Evolutionary conservation across 1,140 invertebrate species (phyloP).

Genomic region (Limonius californicus): DNA sequence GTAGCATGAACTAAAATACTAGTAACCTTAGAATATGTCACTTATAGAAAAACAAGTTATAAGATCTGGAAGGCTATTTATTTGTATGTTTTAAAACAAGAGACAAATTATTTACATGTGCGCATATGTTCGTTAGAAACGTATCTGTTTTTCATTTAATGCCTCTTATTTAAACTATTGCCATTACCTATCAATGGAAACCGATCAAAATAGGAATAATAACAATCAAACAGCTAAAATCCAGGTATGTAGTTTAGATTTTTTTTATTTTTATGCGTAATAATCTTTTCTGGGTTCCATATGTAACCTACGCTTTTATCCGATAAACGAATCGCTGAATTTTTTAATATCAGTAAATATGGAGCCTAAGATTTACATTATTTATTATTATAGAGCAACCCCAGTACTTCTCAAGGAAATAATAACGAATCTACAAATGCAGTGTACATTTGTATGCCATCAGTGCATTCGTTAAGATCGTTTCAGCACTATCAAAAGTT

Average conservation of each 20-base stretch:
- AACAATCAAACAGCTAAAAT: slow-evolving; percentile 3
- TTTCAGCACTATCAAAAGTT: not conserved
- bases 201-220: slow-evolving; percentile 2
- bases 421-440: not conserved
- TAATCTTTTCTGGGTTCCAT: too few species aligned
- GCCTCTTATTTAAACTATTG: slow-evolving; percentile 9
- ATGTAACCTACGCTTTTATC: too few species aligned
- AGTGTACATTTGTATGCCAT: not conserved
- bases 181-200: slow-evolving; percentile 25
- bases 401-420: too few species aligned
- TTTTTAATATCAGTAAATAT: not conserved
- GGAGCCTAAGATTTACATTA: too few species aligned
- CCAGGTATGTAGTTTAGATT: not conserved
- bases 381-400: too few species aligned
- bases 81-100: not conserved
- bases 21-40: too few species aligned
- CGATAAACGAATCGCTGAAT: not conserved
- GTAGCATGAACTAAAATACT: too few species aligned
- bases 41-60: too few species aligned
- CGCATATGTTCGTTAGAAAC: not conserved
- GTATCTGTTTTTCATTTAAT: not conserved
- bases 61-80: not conserved
- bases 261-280: too few species aligned
- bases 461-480: too few species aligned
- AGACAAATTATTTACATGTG: not conserved